A percentile compares a stretch with the other conserved stretches of the same genome.
These are phyloP conservation scores for Lithophane semibrunnea DNA, from an alignment of 2,888 invertebrate species.

Conservation along the genomic window DNA sequence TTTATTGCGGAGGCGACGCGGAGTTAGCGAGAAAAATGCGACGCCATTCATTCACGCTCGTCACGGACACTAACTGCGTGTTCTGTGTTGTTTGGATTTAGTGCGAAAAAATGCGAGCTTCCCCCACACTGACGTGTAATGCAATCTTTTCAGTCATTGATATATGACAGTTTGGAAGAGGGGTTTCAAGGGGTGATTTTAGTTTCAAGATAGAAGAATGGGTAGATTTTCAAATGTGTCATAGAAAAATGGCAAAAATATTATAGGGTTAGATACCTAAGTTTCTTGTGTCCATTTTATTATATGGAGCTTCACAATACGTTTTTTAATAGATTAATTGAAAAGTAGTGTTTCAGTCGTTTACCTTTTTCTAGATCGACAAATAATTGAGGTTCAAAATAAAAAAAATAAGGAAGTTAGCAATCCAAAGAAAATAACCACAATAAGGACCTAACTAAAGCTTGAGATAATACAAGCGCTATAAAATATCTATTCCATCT, in stretches of 20 bases:
- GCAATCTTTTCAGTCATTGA: slow-evolving; percentile 79
- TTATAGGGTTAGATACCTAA: background rate
- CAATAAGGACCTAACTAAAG: slow-evolving; percentile 3
- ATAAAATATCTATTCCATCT: slow-evolving; percentile 37
- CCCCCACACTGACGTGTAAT: slow-evolving; percentile 74
- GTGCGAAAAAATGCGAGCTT: slow-evolving; percentile 81
- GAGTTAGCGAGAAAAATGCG: slow-evolving; percentile 87
- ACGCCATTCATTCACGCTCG: slow-evolving; percentile 86
- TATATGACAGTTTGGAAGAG: slow-evolving; percentile 67
- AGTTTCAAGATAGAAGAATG: slow-evolving; percentile 41
- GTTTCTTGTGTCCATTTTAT: background rate
- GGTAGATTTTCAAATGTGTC: slow-evolving; percentile 34
- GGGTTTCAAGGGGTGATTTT: slow-evolving; percentile 39
- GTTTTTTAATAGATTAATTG: background rate
- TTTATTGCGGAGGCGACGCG: slow-evolving; percentile 85
- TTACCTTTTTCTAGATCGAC: slow-evolving; percentile 2
- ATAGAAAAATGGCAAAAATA: slow-evolving; percentile 4
- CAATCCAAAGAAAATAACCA: slow-evolving; percentile 23
- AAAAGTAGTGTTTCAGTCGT: background rate
- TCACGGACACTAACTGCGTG: slow-evolving; percentile 88
- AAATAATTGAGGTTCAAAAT: background rate
- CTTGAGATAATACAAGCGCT: slow-evolving; percentile 22
- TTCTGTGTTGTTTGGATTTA: slow-evolving; percentile 86
- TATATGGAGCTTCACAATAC: background rate
- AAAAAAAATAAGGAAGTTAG: slow-evolving; percentile 25